A percentile compares a stretch with the other conserved stretches of the same genome.
Conservation (phyloP, 2,888 invertebrate genomes). For the Drosophila kuntzei region DNA sequence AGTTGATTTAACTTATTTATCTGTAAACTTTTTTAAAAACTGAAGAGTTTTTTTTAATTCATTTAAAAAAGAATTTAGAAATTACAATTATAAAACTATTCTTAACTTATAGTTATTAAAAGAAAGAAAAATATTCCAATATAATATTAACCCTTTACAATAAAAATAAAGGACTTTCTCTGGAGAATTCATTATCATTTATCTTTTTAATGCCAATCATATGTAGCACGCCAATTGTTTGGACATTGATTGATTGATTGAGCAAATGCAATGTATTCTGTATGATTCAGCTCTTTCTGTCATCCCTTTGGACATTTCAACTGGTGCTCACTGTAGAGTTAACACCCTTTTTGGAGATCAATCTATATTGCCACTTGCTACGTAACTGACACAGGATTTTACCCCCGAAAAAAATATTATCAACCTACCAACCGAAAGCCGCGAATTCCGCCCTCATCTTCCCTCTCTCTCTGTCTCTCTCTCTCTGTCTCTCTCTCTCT, state of each 20-base stretch:
- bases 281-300: constrained; percentile 31
- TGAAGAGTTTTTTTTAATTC: too few species aligned
- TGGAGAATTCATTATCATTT: constrained; percentile 28
- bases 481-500: background rate
- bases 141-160: background rate
- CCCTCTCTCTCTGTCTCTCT: background rate
- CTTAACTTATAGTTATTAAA: background rate
- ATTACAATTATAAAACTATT: background rate
- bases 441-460: background rate
- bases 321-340: background rate
- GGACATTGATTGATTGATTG: constrained; percentile 56
- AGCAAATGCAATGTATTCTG: background rate
- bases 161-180: background rate
- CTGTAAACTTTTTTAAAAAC: background rate
- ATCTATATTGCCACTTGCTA: constrained; percentile 32
- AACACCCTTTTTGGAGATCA: constrained; percentile 31
- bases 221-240: constrained; percentile 8
- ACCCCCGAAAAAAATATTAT: constrained; percentile 7
- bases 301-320: background rate
- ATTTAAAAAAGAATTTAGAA: too few species aligned
- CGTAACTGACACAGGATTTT: constrained; percentile 32
- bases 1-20: too few species aligned
- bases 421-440: background rate
- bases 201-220: constrained; percentile 20
- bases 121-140: background rate